These are phyloP conservation scores for Apoda limacodes DNA, from an alignment of 2,888 invertebrate species.

Conservation along the genomic window DNA sequence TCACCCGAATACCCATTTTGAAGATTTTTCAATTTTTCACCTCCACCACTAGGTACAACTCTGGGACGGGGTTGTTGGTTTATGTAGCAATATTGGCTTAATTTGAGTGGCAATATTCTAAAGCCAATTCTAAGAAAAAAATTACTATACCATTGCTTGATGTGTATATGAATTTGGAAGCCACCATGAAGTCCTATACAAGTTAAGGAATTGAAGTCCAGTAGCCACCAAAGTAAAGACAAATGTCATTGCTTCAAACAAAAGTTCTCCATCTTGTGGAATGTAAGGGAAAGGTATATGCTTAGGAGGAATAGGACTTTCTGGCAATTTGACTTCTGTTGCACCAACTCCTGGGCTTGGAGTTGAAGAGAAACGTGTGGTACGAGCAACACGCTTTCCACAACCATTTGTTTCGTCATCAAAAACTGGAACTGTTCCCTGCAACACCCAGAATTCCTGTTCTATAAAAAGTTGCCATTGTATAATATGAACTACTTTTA, in stretches of 20 bases:
- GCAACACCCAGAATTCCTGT: no score
- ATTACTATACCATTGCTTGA: conserved; percentile 91
- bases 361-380: conserved; percentile 27
- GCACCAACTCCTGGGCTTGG: conserved; percentile 17
- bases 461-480: no score
- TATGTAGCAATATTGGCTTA: no score
- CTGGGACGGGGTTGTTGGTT: no score
- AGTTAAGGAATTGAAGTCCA: conserved; percentile 91
- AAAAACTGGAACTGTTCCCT: conserved; percentile 31
- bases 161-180: conserved; percentile 90
- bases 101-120: no score
- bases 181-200: conserved; percentile 98
- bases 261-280: conserved; percentile 82
- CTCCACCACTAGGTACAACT: no score
- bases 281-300: conserved; percentile 85
- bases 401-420: conserved; percentile 48
- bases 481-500: conserved; percentile 1
- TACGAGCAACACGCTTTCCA: conserved; percentile 35
- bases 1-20: no score
- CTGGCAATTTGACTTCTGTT: conserved; percentile 36
- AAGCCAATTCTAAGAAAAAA: no score
- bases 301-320: conserved; percentile 73
- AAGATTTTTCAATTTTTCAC: no score
- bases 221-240: conserved; percentile 82
- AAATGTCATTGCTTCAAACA: conserved; percentile 89